Evolutionary conservation across 2,797 vertebrate genomes (phyloP).

Genomic region (Bryconaethiops microstoma): DNA sequence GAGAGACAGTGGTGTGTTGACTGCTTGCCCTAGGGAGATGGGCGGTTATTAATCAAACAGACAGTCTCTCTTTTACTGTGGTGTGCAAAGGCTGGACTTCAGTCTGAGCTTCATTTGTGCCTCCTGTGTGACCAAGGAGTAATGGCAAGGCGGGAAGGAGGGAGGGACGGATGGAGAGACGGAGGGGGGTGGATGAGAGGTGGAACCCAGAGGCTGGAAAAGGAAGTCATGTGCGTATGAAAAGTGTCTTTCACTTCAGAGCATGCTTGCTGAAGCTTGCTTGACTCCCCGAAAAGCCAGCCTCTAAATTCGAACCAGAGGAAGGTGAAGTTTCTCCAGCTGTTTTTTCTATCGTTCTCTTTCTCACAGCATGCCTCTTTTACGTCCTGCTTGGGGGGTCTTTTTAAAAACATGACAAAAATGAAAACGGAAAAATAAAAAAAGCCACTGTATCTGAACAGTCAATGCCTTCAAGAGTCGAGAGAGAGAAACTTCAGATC

Average conservation of each 20-base stretch:
- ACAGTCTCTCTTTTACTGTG: constrained; percentile 66
- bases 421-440: constrained; percentile 44
- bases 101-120: constrained; percentile 78
- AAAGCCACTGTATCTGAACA: constrained; percentile 39
- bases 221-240: constrained; percentile 75
- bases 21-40: constrained; percentile 36
- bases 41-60: constrained; percentile 68
- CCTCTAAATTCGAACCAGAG: constrained; percentile 77
- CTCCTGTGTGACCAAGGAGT: constrained; percentile 80
- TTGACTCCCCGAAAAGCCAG: constrained; percentile 68
- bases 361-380: constrained; percentile 47
- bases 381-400: constrained; percentile 53
- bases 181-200: constrained; percentile 50
- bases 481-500: constrained; percentile 66
- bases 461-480: constrained; percentile 49
- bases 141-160: constrained; percentile 40
- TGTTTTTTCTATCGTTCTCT: constrained; percentile 47
- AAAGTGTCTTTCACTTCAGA: constrained; percentile 70
- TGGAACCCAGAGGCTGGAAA: constrained; percentile 65
- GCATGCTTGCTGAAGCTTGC: constrained; percentile 75
- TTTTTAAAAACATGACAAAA: constrained; percentile 48
- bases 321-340: constrained; percentile 67
- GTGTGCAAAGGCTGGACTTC: constrained; percentile 80
- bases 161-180: constrained; percentile 63
- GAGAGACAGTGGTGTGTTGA: neutral